These are phyloP conservation scores for Pyrocephalus nanus DNA, from an alignment of 2,797 vertebrate genomes.

Conservation along the genomic window DNA sequence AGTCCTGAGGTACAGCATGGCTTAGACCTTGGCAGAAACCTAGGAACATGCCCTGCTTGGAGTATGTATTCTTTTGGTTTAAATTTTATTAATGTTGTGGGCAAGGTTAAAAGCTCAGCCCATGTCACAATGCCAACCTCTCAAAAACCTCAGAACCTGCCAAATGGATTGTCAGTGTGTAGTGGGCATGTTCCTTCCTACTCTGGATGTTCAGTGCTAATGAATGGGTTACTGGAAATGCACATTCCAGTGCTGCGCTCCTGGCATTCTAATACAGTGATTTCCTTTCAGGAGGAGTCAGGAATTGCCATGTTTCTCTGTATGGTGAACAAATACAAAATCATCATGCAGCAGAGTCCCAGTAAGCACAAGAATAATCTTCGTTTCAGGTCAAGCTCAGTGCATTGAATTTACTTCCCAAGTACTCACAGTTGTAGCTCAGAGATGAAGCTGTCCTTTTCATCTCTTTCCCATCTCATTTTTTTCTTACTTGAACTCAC, in stretches of 20 bases:
- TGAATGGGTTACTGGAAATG: conserved; percentile 24
- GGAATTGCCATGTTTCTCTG: background rate
- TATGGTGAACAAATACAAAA: background rate
- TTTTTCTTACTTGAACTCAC: background rate
- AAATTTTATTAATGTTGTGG: conserved; percentile 74
- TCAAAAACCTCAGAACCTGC: conserved; percentile 17
- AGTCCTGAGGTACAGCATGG: conserved; percentile 10
- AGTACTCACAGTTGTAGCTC: background rate
- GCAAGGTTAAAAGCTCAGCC: conserved; percentile 49
- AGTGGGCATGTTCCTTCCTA: background rate
- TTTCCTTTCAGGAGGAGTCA: background rate
- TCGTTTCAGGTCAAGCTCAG: background rate
- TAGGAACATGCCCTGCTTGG: conserved; percentile 52
- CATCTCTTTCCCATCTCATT: background rate
- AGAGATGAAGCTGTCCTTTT: background rate
- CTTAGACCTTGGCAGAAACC: conserved; percentile 64
- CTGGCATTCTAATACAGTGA: background rate
- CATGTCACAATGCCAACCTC: background rate
- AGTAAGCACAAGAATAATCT: background rate
- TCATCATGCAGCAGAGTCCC: background rate
- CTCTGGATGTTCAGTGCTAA: background rate
- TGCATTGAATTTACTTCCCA: background rate
- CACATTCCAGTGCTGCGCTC: background rate
- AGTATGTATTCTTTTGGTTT: conserved; percentile 69
- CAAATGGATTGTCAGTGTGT: background rate